A percentile compares a stretch with the other conserved stretches of the same genome.
These are phyloP conservation scores for Operophtera brumata DNA, from an alignment of 2,888 invertebrate species.

Conservation along the genomic window DNA sequence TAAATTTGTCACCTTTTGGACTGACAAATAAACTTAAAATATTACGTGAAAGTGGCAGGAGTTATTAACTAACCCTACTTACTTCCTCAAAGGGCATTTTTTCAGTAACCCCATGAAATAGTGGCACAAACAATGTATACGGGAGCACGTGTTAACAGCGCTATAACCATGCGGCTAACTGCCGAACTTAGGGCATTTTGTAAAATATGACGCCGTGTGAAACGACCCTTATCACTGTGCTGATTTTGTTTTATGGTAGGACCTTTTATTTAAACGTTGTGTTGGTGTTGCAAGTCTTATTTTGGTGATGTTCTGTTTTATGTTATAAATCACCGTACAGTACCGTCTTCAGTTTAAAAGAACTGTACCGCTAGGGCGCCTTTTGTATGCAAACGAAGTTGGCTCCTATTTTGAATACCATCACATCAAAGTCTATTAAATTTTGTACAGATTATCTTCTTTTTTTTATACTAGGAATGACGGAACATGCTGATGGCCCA, in stretches of 20 bases:
- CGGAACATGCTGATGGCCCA: no score
- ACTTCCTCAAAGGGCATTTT: conserved; percentile 45
- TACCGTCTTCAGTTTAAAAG: no score
- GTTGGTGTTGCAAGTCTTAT: neutral
- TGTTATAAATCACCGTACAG: no score
- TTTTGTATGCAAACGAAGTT: no score
- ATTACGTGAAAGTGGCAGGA: no score
- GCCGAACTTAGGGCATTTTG: conserved; percentile 77
- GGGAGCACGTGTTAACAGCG: conserved; percentile 77
- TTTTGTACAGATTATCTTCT: no score
- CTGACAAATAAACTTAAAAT: neutral
- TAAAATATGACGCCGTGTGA: conserved; percentile 76
- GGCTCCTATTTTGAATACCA: no score
- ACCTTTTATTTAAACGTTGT: conserved; percentile 19
- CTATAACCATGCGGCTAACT: conserved; percentile 75
- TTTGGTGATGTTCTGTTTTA: no score
- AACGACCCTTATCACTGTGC: conserved; percentile 64
- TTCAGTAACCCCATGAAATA: conserved; percentile 57
- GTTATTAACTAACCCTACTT: conserved; percentile 2
- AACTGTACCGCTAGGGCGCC: no score
- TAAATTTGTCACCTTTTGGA: no score
- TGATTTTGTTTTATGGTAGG: conserved; percentile 53
- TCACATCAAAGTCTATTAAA: no score
- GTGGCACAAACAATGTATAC: conserved; percentile 67
- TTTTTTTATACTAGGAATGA: no score